Base-by-base conservation (phyloP, 2,888 invertebrate species). In the Eurytoma californica region DNA sequence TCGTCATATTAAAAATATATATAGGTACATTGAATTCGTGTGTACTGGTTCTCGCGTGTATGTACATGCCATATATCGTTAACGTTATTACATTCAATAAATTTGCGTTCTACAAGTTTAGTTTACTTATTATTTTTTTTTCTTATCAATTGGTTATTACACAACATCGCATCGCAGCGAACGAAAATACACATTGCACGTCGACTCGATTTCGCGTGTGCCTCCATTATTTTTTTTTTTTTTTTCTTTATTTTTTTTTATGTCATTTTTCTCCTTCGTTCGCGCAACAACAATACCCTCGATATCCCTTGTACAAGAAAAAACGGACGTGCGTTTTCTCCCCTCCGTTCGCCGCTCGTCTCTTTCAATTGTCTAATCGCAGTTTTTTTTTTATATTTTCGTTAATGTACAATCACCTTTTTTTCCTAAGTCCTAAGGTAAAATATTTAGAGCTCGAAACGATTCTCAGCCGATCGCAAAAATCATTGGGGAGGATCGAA, bases 61-160 rank as follows among this genome's bases (percentile, higher is more conserved):
- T 83, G 85, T 83, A 86, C 84, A 83, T 85, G 84, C 82, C 63
- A 72, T 77, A 39, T 49, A 58, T 75, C 63, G 74, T 70, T 70
- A 75, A 75, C 72, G 72, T 67, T 61, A 66, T 76, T 80, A 75
- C 75, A 76, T 66, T 76, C 30, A 72, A 80, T 61, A 76, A 76
- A 67, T 72, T 72, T 72, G 55, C 63, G 67, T 67, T 18, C 66
- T 80, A 76, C 72, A 18, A 58, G 58, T n/a, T 49, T 68, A 20
- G 51, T 55, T 65, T 65, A 55, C n/a, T 66, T 68, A 13, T 39
- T 66, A n/a, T 72, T 3, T 65, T 77, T 66, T 60, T 57, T 53
- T 39, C 18, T 60, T 72, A 57, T 70, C 55, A 63, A 57, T 70
- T 16, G 2, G 18, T 70, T 66, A 39, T 63, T 63, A 63, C 69